A percentile compares a stretch with the other conserved stretches of the same genome.
phyloP scores from a whole-genome alignment of 2,888 invertebrate genomes.

The Leuctra nigra region DNA sequence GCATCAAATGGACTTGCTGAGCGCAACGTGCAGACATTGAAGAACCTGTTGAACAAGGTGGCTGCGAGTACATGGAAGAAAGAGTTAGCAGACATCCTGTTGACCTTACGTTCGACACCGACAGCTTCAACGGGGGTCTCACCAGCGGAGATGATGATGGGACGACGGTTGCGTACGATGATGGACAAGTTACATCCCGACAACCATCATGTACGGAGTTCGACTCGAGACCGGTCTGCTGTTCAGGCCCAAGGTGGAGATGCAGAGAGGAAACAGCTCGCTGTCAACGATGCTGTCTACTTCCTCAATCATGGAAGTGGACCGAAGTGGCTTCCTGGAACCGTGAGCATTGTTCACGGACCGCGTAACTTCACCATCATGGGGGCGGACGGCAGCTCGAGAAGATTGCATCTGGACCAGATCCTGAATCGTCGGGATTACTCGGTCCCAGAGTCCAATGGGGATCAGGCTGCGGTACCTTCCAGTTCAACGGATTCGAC shows the following conservation, averaged over 20 bases:
- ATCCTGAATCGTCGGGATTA: too few species aligned
- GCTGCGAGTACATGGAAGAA: not conserved
- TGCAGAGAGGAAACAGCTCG: not conserved
- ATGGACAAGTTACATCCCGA: not conserved
- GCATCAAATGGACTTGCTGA: slow-evolving; percentile 33
- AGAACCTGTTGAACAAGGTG: not conserved
- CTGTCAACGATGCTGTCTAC: not conserved
- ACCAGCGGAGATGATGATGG: not conserved
- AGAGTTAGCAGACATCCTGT: not conserved
- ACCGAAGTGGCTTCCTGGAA: not conserved
- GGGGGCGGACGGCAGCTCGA: not conserved
- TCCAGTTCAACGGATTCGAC: too few species aligned
- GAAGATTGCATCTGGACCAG: not conserved
- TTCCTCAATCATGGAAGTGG: not conserved
- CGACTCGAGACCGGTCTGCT: not conserved
- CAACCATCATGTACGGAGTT: not conserved
- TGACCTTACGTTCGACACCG: not conserved
- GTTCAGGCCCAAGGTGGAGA: not conserved
- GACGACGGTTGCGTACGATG: not conserved
- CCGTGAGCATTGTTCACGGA: not conserved
- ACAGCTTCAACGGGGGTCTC: not conserved
- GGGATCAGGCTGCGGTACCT: too few species aligned
- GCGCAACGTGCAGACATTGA: slow-evolving; percentile 30
- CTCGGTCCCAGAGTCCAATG: too few species aligned
- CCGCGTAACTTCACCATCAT: not conserved